Evolutionary conservation across 2,888 invertebrate species (phyloP), one percentile per base, ranked within the genome.

Genomic region (Fragum fragum): DNA sequence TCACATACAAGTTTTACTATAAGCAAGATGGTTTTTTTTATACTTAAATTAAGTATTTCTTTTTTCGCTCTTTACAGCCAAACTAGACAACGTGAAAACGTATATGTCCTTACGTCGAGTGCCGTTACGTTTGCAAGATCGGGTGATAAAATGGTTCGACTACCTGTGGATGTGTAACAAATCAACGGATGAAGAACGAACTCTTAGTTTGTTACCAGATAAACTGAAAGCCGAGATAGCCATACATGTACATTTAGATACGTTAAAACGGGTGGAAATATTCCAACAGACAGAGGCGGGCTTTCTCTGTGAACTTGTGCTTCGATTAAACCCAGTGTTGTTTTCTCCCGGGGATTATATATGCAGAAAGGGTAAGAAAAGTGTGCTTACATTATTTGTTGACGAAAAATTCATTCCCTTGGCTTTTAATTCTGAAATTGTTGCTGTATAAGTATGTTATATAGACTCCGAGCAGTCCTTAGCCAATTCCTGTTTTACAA

Each of bases 231-330:
- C 99, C 82, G 99, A 99, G 95, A 99, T 99, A 94, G 99, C 99
- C 93, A 99, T 99, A 95, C 99, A 99, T 95, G 99, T 99, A 91
- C 99, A 99, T 95, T 96, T 99, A 95, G 99, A 99, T 95, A 99
- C 99, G 85, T 96, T 99, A 94, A 98, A 98, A 95, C 86, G 94
- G 72, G 94, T 99, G 94, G 99, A 99, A 95, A 99, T 99, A 94
- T 99, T 99, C 95, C 99, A 99, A 96, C 99, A 99, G 95, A 99
- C 99, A 72, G 99, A 99, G 95, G 99, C 99, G 82, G 99, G 99
- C 78, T 99, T 99, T 96, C 96, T 99, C 87, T 99, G 99, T 95
- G 99, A 99, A 95, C 96, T 99, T 93, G 99, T 99, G 91, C 96
- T 99, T 87, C 96, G 98, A 95, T 96, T 99, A 88, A 96, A 98